Percentiles rank a stretch among this genome's conserved stretches.
Evolutionary conservation across 2,797 vertebrate species (phyloP).

Genomic region (Etheostoma perlongum): DNA sequence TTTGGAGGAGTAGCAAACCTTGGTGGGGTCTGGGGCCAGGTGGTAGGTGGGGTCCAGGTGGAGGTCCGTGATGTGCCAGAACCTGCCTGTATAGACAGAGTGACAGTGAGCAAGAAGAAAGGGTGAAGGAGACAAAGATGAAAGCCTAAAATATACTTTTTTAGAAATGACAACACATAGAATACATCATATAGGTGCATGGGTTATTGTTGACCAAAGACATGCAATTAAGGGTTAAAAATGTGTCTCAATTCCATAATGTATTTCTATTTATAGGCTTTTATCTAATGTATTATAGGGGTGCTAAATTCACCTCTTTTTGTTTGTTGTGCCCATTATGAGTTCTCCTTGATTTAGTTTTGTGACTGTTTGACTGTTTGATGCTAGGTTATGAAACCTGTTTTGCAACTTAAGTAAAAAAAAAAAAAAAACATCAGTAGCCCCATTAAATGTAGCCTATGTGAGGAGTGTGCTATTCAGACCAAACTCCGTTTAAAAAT

Average conservation of each 20-base stretch:
- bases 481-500: conserved; percentile 30
- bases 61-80: conserved; percentile 97
- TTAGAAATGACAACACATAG: not conserved
- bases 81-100: conserved; percentile 83
- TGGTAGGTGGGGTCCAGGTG: conserved; percentile 96
- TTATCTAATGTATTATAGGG: not conserved
- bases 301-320: not conserved
- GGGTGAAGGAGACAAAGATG: not conserved
- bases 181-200: not conserved
- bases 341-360: not conserved
- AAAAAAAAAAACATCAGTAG: not conserved
- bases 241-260: not conserved
- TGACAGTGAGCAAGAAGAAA: too few relatives aligned
- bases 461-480: accelerated
- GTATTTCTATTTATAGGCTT: not conserved
- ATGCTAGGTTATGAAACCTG: not conserved
- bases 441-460: not conserved
- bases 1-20: conserved; percentile 95
- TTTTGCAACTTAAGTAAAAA: not conserved
- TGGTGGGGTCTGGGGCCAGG: conserved; percentile 87
- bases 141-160: too few relatives aligned
- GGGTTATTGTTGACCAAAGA: not conserved
- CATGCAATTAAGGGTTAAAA: not conserved
- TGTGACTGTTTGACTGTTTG: not conserved
- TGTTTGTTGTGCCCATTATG: not conserved